Conservation (phyloP, 1,140 invertebrate species). For the Cyrtorhinus lividipennis region DNA sequence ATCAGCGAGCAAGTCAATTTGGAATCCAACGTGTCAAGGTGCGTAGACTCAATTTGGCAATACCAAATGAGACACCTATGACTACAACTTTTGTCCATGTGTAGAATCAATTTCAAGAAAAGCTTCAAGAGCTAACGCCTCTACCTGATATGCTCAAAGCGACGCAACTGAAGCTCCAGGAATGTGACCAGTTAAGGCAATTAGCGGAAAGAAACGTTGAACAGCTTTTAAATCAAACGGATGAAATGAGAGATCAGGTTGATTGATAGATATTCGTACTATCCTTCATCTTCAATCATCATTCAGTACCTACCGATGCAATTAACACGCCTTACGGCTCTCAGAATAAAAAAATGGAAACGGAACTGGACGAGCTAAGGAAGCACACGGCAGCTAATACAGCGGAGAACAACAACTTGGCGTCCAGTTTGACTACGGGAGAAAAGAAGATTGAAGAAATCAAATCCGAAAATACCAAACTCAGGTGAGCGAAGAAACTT, state of each 20-base stretch:
- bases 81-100: too few relatives aligned
- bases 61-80: slow-evolving; percentile 13
- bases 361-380: slow-evolving; percentile 26
- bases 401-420: slow-evolving; percentile 21
- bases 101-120: slow-evolving; percentile 46
- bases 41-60: too few relatives aligned
- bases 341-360: slow-evolving; percentile 22
- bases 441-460: slow-evolving; percentile 34
- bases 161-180: slow-evolving; percentile 52
- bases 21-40: slow-evolving; percentile 59
- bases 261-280: too few relatives aligned
- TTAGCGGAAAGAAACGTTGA: slow-evolving; percentile 45
- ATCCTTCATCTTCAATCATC: too few relatives aligned
- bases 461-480: slow-evolving; percentile 25
- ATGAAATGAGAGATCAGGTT: slow-evolving; percentile 22
- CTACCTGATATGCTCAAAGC: slow-evolving; percentile 56
- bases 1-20: slow-evolving; percentile 59
- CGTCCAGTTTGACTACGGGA: slow-evolving; percentile 15
- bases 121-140: slow-evolving; percentile 52
- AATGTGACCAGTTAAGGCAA: slow-evolving; percentile 47
- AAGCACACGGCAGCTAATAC: slow-evolving; percentile 31
- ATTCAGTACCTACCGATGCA: too few relatives aligned
- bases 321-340: too few relatives aligned
- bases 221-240: slow-evolving; percentile 40
- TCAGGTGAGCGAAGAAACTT: slow-evolving; percentile 10